Conservation (phyloP, 1,140 invertebrate species). For the Micrasema longulum region DNA sequence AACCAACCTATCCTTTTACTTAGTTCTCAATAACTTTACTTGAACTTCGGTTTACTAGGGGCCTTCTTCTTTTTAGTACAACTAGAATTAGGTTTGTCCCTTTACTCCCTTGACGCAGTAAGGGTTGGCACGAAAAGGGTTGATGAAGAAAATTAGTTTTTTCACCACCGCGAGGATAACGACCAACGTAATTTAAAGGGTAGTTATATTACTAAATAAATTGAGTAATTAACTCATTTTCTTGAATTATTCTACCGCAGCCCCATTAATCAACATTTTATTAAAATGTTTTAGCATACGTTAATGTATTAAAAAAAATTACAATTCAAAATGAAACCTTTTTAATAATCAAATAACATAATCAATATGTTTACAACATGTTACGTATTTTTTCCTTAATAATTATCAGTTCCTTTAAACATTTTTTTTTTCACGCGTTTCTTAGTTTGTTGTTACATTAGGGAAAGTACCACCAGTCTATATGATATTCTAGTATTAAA, state of each 20-base stretch:
- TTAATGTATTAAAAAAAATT: too few species aligned
- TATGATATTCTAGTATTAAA: too few species aligned
- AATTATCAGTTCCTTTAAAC: too few species aligned
- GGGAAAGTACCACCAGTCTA: too few species aligned
- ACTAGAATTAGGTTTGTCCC: slow-evolving; percentile 26
- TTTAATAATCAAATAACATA: too few species aligned
- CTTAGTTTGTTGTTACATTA: too few species aligned
- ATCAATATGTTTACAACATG: too few species aligned
- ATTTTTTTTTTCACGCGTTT: too few species aligned
- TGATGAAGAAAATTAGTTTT: slow-evolving; percentile 53
- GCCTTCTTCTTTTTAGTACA: slow-evolving; percentile 3
- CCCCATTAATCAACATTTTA: background rate
- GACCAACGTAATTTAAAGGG: slow-evolving; percentile 34
- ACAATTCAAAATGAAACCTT: too few species aligned
- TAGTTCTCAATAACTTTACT: background rate
- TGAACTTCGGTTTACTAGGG: background rate
- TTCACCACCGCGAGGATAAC: slow-evolving; percentile 35
- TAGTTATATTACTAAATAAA: slow-evolving; percentile 36
- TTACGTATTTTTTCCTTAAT: too few species aligned
- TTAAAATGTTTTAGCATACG: too few species aligned
- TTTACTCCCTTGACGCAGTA: slow-evolving; percentile 39
- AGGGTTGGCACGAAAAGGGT: slow-evolving; percentile 48
- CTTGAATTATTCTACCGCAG: slow-evolving; percentile 17
- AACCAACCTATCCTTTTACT: background rate
- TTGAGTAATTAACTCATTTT: slow-evolving; percentile 34